Evolutionary conservation across 1,140 invertebrate genomes (phyloP).

Genomic region (Lepidostoma basale): DNA sequence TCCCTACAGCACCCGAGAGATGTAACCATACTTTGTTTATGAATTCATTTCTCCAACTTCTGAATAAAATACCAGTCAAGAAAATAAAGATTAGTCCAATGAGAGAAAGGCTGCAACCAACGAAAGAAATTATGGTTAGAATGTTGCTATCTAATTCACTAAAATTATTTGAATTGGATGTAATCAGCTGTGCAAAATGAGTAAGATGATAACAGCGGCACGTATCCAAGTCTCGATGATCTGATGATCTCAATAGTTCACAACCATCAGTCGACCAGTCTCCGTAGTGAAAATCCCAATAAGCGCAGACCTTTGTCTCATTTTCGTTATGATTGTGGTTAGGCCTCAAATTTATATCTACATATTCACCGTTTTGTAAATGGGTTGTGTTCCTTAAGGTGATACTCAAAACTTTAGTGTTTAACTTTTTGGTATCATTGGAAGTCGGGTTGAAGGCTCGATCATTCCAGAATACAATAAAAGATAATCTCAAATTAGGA

Average conservation of each 20-base stretch:
- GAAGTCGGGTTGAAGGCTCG: conserved; percentile 50
- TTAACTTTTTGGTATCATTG: conserved; percentile 47
- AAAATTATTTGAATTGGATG: conserved; percentile 49
- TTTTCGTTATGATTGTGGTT: conserved; percentile 48
- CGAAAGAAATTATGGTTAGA: conserved; percentile 53
- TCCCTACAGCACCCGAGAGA: conserved; percentile 54
- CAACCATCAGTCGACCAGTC: conserved; percentile 57
- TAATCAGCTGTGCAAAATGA: conserved; percentile 59
- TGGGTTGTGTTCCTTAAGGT: conserved; percentile 51
- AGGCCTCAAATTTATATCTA: conserved; percentile 53
- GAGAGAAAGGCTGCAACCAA: conserved; percentile 56
- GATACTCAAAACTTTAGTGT: conserved; percentile 46
- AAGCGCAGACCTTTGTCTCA: conserved; percentile 53
- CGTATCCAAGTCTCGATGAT: conserved; percentile 50
- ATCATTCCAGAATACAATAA: conserved; percentile 57
- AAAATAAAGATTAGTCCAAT: conserved; percentile 55
- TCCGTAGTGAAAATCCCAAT: conserved; percentile 56
- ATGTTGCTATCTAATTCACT: conserved; percentile 49
- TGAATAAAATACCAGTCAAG: conserved; percentile 55
- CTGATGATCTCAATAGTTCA: conserved; percentile 29
- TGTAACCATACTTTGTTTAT: conserved; percentile 61
- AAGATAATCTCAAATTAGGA: conserved; percentile 51
- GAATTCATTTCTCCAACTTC: conserved; percentile 58
- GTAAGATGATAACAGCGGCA: conserved; percentile 60
- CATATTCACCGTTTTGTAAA: conserved; percentile 51